Evolutionary conservation across 2,113 vertebrate genomes (phyloP), one percentile per base, ranked within the genome.

Genomic region (Raja brachyura): DNA sequence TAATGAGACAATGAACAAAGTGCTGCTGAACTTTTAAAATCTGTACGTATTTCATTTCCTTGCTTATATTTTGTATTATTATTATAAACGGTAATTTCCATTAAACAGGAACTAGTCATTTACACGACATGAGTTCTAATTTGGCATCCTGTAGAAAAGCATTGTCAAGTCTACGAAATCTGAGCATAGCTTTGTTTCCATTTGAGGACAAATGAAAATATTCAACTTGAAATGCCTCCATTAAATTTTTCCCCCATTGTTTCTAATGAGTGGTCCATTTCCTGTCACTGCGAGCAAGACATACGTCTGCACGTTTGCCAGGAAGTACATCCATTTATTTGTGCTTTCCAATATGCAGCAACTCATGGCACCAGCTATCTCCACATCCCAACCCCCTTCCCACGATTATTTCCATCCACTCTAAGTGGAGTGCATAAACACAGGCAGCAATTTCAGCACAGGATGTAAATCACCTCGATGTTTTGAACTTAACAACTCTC

Each of bases 231-330:
- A 92, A 54, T 92, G 11, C 22, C 68, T 54, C 90, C 83, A 88
- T 66, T 88, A 88, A 63, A 88, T 73, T 92, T 48, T 48, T 93
- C 73, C 93, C 94, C 93, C 94, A 85, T 94, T 88, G 66, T 94
- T 95, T 95, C 94, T 94, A 93, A 94, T 93, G 94, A 95, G 95
- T 95, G 94, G 95, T 93, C 95, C 95, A 92, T 90, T 93, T 94
- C 93, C 93, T 33, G 54, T n/a, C 14, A 39, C 86, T 22, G 48
- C 25, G 66, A 31, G 14, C 22, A 48, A 86, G n/a, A 48, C 61
- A 74, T 25, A 59, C 13, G 61, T 93, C 78, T 90, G 48, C 77
- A 81, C 81, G 93, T 73, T 75, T n/a, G 48, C 76, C 63, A 93
- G 93, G 93, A 93, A 94, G 93, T 85, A n/a, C 31, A 48, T 61